A percentile compares a stretch with the other conserved stretches of the same genome.
phyloP scores from a whole-genome alignment of 2,888 invertebrate genomes.

The Harmothoe impar region DNA sequence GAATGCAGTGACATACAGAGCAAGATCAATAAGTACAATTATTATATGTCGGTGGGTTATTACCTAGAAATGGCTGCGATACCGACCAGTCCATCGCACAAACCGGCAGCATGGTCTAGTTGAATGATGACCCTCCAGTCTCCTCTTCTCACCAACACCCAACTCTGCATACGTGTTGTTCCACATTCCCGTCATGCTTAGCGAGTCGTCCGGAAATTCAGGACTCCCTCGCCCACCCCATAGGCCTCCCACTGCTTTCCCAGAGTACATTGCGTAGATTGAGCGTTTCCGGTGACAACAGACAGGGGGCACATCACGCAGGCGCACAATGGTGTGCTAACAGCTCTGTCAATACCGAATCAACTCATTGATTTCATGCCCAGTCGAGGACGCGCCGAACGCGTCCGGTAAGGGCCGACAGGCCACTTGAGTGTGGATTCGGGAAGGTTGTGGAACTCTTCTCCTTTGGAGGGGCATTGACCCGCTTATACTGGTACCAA shows the following conservation, averaged over 20 bases:
- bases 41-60: too few relatives aligned
- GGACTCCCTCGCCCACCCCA: neutral
- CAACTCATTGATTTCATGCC: constrained; percentile 22
- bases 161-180: neutral
- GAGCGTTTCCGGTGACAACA: neutral
- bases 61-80: too few relatives aligned
- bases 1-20: too few relatives aligned
- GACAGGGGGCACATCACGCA: neutral
- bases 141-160: too few relatives aligned
- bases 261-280: constrained; percentile 6
- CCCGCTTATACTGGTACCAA: too few relatives aligned
- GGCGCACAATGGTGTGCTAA: neutral
- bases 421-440: neutral
- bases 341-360: neutral
- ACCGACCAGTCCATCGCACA: too few relatives aligned
- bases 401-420: neutral
- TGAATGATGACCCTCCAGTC: too few relatives aligned
- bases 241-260: neutral
- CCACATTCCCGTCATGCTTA: constrained; percentile 17
- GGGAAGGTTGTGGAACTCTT: neutral
- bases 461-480: neutral
- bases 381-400: neutral
- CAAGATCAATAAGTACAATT: too few relatives aligned
- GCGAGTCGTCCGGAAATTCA: neutral
- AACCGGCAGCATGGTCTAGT: too few relatives aligned